Evolutionary conservation across 2,797 vertebrate species (phyloP).

Genomic region (Molossus alvarezi): DNA sequence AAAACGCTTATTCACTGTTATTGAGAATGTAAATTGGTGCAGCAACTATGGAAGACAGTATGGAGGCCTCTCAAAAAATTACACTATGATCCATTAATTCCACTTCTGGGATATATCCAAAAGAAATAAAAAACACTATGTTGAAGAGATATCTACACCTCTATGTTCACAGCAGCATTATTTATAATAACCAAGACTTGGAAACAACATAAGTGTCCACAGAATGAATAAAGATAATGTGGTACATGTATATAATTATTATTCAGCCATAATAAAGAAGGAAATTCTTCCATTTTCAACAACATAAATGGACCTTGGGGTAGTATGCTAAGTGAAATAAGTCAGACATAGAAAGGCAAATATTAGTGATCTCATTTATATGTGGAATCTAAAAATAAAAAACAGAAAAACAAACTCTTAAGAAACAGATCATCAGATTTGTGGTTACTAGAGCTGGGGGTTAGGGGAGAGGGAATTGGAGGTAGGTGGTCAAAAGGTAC

Average conservation of each 20-base stretch:
- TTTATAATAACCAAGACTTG: neutral
- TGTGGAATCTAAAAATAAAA: neutral
- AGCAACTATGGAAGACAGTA: neutral
- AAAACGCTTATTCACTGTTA: neutral
- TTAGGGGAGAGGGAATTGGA: neutral
- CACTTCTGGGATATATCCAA: no score
- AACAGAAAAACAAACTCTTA: neutral
- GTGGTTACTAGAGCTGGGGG: neutral
- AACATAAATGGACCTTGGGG: neutral
- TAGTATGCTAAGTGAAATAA: constrained; percentile 1
- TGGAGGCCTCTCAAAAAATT: neutral
- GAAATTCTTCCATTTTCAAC: neutral
- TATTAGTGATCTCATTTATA: neutral
- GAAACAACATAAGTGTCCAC: neutral
- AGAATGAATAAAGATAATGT: neutral
- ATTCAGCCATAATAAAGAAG: neutral
- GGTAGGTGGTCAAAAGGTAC: neutral
- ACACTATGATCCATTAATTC: no score
- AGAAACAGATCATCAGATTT: neutral
- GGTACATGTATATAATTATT: neutral
- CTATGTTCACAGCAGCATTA: neutral
- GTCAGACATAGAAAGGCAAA: neutral
- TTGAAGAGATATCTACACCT: neutral
- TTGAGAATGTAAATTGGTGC: neutral
- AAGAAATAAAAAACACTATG: neutral